Percentiles rank a stretch among this genome's conserved stretches.
Conservation (phyloP, 2,797 vertebrate species). For the Oreonectes daqikongensis region DNA sequence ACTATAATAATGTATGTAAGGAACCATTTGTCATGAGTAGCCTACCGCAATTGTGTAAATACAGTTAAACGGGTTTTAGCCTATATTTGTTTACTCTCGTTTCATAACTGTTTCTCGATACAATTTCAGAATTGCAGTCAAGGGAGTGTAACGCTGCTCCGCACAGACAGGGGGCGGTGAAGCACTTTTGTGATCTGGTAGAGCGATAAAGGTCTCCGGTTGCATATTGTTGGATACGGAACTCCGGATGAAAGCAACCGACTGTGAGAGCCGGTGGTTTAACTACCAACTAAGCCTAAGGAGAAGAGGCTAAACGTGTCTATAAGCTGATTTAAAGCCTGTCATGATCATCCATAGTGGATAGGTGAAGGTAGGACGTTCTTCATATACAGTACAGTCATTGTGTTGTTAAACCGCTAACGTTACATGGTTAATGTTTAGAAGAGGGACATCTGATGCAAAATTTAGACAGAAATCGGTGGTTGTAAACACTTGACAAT, state of each 20-base stretch:
- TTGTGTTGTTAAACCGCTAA: background rate
- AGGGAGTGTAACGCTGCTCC: background rate
- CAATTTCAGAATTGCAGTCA: too few relatives aligned
- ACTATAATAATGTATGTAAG: too few relatives aligned
- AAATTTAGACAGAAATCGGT: too few relatives aligned
- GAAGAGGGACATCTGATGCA: background rate
- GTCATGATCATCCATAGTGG: slow-evolving; percentile 22
- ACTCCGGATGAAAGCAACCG: slow-evolving; percentile 31
- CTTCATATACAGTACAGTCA: background rate
- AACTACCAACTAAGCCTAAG: background rate
- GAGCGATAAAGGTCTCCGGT: slow-evolving; percentile 22
- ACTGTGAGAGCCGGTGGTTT: slow-evolving; percentile 19
- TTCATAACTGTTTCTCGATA: too few relatives aligned
- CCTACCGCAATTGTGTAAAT: too few relatives aligned
- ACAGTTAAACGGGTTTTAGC: too few relatives aligned
- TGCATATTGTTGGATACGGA: slow-evolving; percentile 34
- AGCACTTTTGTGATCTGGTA: slow-evolving; percentile 2
- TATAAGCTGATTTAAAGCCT: background rate
- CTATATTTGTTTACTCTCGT: too few relatives aligned
- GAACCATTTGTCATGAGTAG: too few relatives aligned
- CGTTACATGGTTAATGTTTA: background rate
- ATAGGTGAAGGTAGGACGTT: slow-evolving; percentile 40
- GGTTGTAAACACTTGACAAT: too few relatives aligned
- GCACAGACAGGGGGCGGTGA: background rate
- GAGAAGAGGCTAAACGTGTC: background rate